A percentile compares a stretch with the other conserved stretches of the same genome.
Evolutionary conservation across 2,113 vertebrate species (phyloP).

Genomic region (Rhinogobius similis): DNA sequence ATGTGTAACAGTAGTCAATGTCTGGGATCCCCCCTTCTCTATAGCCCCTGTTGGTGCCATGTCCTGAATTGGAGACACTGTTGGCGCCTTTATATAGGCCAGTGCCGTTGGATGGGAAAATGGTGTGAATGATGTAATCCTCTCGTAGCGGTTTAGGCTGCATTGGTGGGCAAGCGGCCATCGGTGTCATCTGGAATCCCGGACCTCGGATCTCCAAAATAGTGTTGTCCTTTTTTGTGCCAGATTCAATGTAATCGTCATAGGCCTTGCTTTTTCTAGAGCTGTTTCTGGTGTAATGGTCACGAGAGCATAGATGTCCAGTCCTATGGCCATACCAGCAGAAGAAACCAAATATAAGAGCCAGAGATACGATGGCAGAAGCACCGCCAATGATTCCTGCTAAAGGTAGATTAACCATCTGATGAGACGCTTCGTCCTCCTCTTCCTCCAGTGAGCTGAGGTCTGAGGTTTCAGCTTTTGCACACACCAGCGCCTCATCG

Average conservation of each 20-base stretch:
- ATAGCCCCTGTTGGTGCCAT: conserved; percentile 88
- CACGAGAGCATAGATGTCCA: conserved; percentile 79
- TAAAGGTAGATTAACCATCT: conserved; percentile 80
- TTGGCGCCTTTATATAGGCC: conserved; percentile 86
- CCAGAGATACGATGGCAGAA: conserved; percentile 85
- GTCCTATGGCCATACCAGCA: conserved; percentile 88
- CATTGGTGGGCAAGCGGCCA: conserved; percentile 82
- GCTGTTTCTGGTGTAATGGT: conserved; percentile 80
- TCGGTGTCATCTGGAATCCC: conserved; percentile 89
- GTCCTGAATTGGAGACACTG: conserved; percentile 77
- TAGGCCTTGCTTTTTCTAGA: conserved; percentile 80
- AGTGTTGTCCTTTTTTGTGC: conserved; percentile 93
- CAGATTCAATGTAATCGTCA: conserved; percentile 90
- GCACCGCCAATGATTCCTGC: conserved; percentile 88
- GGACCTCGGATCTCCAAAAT: conserved; percentile 89
- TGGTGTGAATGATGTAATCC: conserved; percentile 91
- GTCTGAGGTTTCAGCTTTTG: conserved; percentile 87
- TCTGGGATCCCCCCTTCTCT: conserved; percentile 90
- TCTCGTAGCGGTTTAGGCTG: conserved; percentile 85
- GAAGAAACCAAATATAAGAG: conserved; percentile 84
- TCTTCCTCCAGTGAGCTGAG: conserved; percentile 75
- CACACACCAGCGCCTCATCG: conserved; percentile 86
- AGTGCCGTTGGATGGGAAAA: conserved; percentile 92
- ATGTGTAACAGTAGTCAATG: conserved; percentile 90
- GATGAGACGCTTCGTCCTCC: conserved; percentile 67